Evolutionary conservation across 2,888 invertebrate species (phyloP).

Genomic region (Noctua comes): DNA sequence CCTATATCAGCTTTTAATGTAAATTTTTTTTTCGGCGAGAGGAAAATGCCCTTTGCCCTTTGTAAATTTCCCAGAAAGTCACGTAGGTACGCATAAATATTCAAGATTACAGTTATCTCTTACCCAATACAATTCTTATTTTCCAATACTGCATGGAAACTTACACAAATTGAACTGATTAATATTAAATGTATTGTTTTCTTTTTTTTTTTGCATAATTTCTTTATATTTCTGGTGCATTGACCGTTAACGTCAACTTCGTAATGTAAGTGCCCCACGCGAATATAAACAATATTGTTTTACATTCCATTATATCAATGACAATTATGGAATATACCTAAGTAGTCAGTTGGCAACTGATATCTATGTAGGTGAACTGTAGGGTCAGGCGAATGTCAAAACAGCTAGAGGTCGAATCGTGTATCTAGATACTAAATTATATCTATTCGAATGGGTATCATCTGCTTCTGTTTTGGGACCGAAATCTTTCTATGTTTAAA

Average conservation of each 20-base stretch:
- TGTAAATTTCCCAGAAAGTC: not conserved
- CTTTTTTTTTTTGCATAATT: constrained; percentile 39
- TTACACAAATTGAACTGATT: constrained; percentile 32
- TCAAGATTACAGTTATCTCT: constrained; percentile 8
- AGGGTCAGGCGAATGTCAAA: constrained; percentile 51
- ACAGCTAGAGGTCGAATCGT: constrained; percentile 33
- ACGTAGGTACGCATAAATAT: not conserved
- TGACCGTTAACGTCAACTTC: constrained; percentile 59
- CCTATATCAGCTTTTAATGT: not conserved
- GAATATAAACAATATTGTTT: constrained; percentile 68
- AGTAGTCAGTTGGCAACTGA: constrained; percentile 38
- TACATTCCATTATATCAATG: constrained; percentile 67
- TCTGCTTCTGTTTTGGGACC: not conserved
- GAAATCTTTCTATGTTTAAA: not conserved
- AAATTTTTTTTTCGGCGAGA: not conserved
- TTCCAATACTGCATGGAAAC: constrained; percentile 27
- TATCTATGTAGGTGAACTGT: constrained; percentile 25
- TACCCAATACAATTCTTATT: constrained; percentile 3
- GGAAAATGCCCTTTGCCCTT: not conserved
- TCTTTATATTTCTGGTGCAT: constrained; percentile 46
- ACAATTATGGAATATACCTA: constrained; percentile 47
- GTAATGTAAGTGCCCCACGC: constrained; percentile 62
- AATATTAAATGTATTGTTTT: constrained; percentile 31
- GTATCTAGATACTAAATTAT: constrained; percentile 9
- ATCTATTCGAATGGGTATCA: not conserved